phyloP scores from a whole-genome alignment of 1,140 invertebrate genomes.

The Hylaeus anthracinus region DNA sequence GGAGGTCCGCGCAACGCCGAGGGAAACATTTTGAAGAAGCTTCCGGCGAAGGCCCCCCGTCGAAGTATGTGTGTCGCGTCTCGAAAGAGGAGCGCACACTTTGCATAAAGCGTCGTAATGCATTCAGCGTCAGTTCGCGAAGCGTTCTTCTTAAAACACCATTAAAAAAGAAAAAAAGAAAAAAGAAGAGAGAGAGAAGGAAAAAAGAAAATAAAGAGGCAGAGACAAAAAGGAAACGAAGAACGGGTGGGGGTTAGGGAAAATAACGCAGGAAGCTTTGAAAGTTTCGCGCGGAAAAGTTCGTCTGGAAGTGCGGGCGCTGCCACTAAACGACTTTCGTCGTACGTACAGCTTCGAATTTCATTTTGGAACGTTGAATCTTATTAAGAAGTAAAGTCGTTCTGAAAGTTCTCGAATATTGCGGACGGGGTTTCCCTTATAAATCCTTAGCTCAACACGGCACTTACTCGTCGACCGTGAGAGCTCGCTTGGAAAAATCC shows the following conservation, averaged over 20 bases:
- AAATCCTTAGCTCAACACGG: slow-evolving; percentile 57
- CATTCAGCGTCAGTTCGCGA: slow-evolving; percentile 47
- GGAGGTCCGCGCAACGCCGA: neutral
- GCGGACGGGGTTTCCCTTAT: slow-evolving; percentile 55
- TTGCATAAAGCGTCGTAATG: slow-evolving; percentile 48
- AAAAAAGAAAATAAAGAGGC: neutral
- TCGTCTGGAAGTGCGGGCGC: slow-evolving; percentile 49
- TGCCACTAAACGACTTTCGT: slow-evolving; percentile 58
- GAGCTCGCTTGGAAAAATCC: slow-evolving; percentile 52
- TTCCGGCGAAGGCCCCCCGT: neutral
- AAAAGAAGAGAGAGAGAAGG: neutral
- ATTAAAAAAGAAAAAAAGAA: slow-evolving; percentile 10
- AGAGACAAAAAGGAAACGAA: neutral
- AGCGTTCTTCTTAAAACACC: slow-evolving; percentile 29
- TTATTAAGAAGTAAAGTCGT: slow-evolving; percentile 70
- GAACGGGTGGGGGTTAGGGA: neutral
- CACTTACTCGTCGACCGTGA: slow-evolving; percentile 37
- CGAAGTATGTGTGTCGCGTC: slow-evolving; percentile 41
- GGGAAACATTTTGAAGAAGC: slow-evolving; percentile 35
- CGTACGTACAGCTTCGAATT: slow-evolving; percentile 65
- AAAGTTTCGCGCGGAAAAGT: slow-evolving; percentile 56
- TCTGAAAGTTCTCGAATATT: slow-evolving; percentile 65
- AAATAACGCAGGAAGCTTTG: slow-evolving; percentile 50
- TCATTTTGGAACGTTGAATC: slow-evolving; percentile 68
- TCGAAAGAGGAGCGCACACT: neutral